phyloP scores from a whole-genome alignment of 2,888 invertebrate genomes.

The Microctonus brassicae region DNA sequence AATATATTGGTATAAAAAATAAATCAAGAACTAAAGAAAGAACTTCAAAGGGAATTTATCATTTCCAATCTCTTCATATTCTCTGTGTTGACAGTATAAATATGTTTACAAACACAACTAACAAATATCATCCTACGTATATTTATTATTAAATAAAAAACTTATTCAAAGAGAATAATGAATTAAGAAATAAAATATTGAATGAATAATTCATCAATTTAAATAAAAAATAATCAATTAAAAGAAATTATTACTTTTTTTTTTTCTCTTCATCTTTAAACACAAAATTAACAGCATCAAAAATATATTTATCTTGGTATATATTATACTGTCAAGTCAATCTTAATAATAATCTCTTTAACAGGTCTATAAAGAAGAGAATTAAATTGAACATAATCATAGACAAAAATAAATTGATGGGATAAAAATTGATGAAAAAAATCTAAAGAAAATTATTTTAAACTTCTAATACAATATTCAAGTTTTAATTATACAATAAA shows the following conservation, averaged over 20 bases:
- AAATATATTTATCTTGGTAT: constrained; percentile 2
- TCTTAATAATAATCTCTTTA: constrained; percentile 10
- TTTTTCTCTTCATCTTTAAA: neutral
- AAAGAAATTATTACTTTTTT: neutral
- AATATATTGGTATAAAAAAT: too few relatives aligned
- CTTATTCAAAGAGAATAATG: neutral
- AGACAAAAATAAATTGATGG: neutral
- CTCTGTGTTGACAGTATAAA: neutral
- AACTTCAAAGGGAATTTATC: neutral
- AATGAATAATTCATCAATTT: neutral
- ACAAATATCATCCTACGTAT: neutral
- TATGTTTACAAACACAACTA: neutral
- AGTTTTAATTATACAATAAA: too few relatives aligned
- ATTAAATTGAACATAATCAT: neutral
- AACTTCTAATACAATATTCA: too few relatives aligned
- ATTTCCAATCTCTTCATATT: neutral
- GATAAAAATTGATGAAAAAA: too few relatives aligned
- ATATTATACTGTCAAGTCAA: too few relatives aligned
- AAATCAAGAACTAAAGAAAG: too few relatives aligned
- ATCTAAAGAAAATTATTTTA: too few relatives aligned
- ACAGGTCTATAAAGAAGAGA: neutral
- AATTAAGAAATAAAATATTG: neutral
- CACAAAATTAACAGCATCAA: too few relatives aligned
- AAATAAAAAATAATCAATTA: neutral
- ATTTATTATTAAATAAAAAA: too few relatives aligned